These are phyloP conservation scores for Platynereis dumerilii DNA, from an alignment of 2,888 invertebrate species.

Conservation along the genomic window DNA sequence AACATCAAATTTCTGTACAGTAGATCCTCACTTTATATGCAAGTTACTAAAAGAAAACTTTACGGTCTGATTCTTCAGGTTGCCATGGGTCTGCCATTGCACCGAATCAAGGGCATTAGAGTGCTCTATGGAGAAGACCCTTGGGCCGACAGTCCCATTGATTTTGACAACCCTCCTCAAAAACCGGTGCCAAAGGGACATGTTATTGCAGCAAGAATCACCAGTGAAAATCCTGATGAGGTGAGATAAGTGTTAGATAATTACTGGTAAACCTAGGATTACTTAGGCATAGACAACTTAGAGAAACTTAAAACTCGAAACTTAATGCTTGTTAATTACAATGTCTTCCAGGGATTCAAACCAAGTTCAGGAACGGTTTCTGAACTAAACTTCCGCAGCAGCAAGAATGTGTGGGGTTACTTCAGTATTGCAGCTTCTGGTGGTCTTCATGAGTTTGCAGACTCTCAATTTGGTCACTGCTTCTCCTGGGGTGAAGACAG, in stretches of 20 bases:
- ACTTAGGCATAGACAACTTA: too few relatives aligned
- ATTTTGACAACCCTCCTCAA: slow-evolving; percentile 86
- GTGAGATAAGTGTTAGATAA: too few relatives aligned
- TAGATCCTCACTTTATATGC: too few relatives aligned
- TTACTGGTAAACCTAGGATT: too few relatives aligned
- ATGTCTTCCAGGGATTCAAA: slow-evolving; percentile 77
- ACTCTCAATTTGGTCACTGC: slow-evolving; percentile 99
- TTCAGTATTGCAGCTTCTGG: slow-evolving; percentile 98
- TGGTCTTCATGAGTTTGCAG: slow-evolving; percentile 98
- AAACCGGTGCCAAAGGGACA: slow-evolving; percentile 94
- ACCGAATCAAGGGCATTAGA: slow-evolving; percentile 94
- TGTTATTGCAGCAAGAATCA: slow-evolving; percentile 98
- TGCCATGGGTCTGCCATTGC: slow-evolving; percentile 96
- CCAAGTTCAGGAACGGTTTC: slow-evolving; percentile 97
- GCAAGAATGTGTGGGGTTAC: slow-evolving; percentile 99
- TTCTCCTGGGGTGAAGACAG: slow-evolving; percentile 99
- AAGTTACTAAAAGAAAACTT: too few relatives aligned
- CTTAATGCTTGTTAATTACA: too few relatives aligned
- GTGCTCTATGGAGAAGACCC: slow-evolving; percentile 86
- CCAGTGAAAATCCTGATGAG: slow-evolving; percentile 97
- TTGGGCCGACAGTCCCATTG: slow-evolving; percentile 83
- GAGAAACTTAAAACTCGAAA: too few relatives aligned
- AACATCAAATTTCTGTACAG: too few relatives aligned
- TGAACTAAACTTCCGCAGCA: slow-evolving; percentile 96
- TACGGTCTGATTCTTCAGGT: slow-evolving; percentile 76